Evolutionary conservation across 1,140 invertebrate species (phyloP), one percentile per base, ranked within the genome.

Genomic region (Papilio glaucus): DNA sequence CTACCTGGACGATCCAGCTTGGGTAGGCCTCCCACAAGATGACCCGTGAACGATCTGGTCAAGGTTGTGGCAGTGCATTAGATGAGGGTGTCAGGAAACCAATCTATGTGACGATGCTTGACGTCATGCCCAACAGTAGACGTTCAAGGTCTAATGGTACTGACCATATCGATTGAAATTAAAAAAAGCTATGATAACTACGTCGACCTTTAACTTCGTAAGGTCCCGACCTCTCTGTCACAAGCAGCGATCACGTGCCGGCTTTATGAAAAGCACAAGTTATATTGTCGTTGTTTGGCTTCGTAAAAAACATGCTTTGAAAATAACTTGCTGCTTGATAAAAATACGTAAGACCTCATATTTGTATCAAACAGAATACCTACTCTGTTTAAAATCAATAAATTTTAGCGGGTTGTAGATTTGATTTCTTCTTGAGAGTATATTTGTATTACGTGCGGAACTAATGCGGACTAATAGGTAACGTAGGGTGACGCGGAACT

Each of bases 311-410:
- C n/a, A 18, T 49, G 45, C 45, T 49, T 49, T 49, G 8, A 0
- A 24, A 49, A 49, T 49, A 49, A 21, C n/a, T n/a, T n/a, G n/a
- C n/a, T n/a, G n/a, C 45, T 49, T 21, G 18, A 3, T 18, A 9
- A 49, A n/a, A 42, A 49, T 49, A 21, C 15, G 8, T 49, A n/a
- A n/a, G n/a, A n/a, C n/a, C 45, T 49, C 45, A 49, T 49, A 49
- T 12, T 21, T 49, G 9, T 49, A 49, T 49, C 45, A 15, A 21
- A 21, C 45, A 49, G 10, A 49, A 7, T 49, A 0, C 15, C 10
- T 42, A 21, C 18, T 3, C 45, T 15, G 5, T 45, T 45, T 24
- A 9, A 49, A 49, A 49, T 49, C 10, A 21, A 49, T 21, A 49
- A 49, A 15, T 49, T 49, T 49, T n/a, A n/a, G 7, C 7, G 4